These are phyloP conservation scores for Drosophila fungiperda DNA, from an alignment of 2,888 invertebrate species.

Conservation along the genomic window DNA sequence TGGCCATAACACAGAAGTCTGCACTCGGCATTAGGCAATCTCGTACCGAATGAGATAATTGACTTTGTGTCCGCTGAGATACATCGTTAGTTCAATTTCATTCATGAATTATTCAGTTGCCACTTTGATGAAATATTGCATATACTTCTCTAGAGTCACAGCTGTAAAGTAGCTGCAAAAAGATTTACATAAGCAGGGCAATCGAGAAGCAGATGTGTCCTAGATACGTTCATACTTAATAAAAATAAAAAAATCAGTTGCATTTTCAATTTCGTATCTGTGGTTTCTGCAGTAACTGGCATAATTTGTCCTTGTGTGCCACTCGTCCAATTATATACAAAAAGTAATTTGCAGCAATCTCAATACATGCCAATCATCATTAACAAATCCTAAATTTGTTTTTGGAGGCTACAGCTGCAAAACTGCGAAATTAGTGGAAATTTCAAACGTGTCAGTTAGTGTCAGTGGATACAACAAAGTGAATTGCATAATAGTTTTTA, in stretches of 20 bases:
- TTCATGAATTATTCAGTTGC: slow-evolving; percentile 32
- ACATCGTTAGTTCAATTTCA: background rate
- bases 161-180: slow-evolving; percentile 17
- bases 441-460: slow-evolving; percentile 2
- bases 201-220: slow-evolving; percentile 17
- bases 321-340: slow-evolving; percentile 1
- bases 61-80: slow-evolving; percentile 10
- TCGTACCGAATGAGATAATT: slow-evolving; percentile 23
- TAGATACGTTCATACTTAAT: background rate
- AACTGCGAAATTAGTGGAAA: slow-evolving; percentile 4
- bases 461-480: too few species aligned
- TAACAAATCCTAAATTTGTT: slow-evolving; percentile 26
- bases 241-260: background rate
- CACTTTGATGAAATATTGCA: slow-evolving; percentile 2
- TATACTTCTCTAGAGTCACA: background rate
- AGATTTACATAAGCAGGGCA: slow-evolving; percentile 13
- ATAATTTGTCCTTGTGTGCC: background rate
- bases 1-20: background rate
- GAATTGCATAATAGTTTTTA: background rate
- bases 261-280: background rate
- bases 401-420: slow-evolving; percentile 12
- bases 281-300: background rate
- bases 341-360: slow-evolving; percentile 22
- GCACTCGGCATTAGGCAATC: background rate
- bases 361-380: slow-evolving; percentile 30